phyloP scores from a whole-genome alignment of 2,888 invertebrate species.

The Trissolcus japonicus region DNA sequence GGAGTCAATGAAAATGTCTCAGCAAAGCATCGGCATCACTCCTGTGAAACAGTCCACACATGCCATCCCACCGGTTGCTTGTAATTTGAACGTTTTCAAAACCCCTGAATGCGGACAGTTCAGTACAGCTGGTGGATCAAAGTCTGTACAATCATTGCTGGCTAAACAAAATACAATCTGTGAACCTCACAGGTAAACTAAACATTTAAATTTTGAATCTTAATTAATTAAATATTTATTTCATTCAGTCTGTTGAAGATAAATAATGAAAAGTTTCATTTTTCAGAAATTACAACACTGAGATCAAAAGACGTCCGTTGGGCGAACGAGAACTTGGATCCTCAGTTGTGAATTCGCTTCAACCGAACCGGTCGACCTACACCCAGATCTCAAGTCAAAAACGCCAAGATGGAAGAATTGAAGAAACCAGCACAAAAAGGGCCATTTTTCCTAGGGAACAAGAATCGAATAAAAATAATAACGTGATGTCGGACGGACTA shows the following conservation, averaged over 20 bases:
- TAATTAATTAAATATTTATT: constrained; percentile 16
- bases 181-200: constrained; percentile 62
- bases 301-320: constrained; percentile 65
- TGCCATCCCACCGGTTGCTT: constrained; percentile 64
- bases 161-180: constrained; percentile 53
- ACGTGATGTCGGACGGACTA: neutral
- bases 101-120: constrained; percentile 62
- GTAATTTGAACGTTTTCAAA: constrained; percentile 68
- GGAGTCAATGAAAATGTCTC: neutral
- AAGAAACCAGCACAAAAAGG: constrained; percentile 28
- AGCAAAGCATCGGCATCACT: constrained; percentile 53
- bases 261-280: constrained; percentile 12
- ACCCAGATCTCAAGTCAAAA: neutral
- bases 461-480: constrained; percentile 19
- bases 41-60: constrained; percentile 67
- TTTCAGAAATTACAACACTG: constrained; percentile 59
- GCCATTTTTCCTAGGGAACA: constrained; percentile 32
- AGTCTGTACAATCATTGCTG: constrained; percentile 58
- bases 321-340: constrained; percentile 61
- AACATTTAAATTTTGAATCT: neutral
- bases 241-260: neutral
- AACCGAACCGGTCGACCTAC: constrained; percentile 7
- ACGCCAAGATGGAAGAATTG: constrained; percentile 27
- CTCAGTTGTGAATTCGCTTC: neutral
- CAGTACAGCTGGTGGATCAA: constrained; percentile 65